Evolutionary conservation across 53 echinoderm and acorn worm species (phyloP), one percentile per base, ranked within the genome.

Genomic region (Pentamera pediparva): DNA sequence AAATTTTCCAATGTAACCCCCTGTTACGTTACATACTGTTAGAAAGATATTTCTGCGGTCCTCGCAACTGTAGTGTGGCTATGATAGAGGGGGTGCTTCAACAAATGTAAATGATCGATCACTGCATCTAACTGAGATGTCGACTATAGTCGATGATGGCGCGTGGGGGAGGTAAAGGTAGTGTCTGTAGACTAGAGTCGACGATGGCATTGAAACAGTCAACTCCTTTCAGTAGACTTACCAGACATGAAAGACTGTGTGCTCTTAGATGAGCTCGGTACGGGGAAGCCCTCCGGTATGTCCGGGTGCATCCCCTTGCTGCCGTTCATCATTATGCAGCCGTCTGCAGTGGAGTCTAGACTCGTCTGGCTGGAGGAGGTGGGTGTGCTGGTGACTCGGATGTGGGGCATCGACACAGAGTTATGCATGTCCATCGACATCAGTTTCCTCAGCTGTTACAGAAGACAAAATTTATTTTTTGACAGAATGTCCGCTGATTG

Each of bases 171-270:
- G n/a, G n/a, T n/a, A n/a, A n/a, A n/a, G n/a, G n/a, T n/a, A n/a
- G n/a, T n/a, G n/a, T n/a, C n/a, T n/a, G n/a, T n/a, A n/a, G n/a
- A n/a, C n/a, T n/a, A n/a, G n/a, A n/a, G n/a, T n/a, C n/a, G n/a
- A n/a, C n/a, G n/a, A n/a, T n/a, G n/a, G n/a, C n/a, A n/a, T n/a
- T n/a, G n/a, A n/a, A n/a, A n/a, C n/a, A n/a, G n/a, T n/a, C n/a
- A n/a, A n/a, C n/a, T n/a, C n/a, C n/a, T n/a, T n/a, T n/a, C n/a
- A n/a, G n/a, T 22, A 3, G 28, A 13, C 79, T 57, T 60, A 88
- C 88, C 88, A 75, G 88, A 88, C 13, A 84, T 75, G 75, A 75
- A 83, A 62, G 88, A 88, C 61, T 77, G 81, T 25, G 83, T 88
- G 17, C 88, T 84, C 22, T 79, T 76, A 4, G 78, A 74, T 12